These are phyloP conservation scores for Ophioninae sp. DNA, from an alignment of 2,888 invertebrate species.

Conservation along the genomic window DNA sequence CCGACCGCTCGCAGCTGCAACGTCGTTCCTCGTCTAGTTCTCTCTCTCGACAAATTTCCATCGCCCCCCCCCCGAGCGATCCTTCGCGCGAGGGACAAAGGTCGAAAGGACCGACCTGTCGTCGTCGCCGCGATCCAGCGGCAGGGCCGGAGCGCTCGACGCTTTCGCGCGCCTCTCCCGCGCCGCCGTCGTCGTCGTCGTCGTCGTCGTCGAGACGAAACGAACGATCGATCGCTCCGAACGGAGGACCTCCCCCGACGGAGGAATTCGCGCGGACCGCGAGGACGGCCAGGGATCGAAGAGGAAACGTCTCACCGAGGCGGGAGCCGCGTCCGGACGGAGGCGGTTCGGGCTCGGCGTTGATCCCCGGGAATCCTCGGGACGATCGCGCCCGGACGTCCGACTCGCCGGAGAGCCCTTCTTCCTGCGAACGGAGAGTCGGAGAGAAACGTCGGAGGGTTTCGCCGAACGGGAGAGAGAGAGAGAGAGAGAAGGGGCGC, in stretches of 20 bases:
- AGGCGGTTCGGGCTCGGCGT: conserved; percentile 75
- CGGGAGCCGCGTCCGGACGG: conserved; percentile 75
- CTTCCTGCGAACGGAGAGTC: conserved; percentile 52
- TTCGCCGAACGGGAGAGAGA: neutral
- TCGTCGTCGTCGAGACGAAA: neutral
- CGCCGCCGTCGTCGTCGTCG: conserved; percentile 71
- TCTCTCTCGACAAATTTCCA: no score
- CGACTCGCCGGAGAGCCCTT: conserved; percentile 66
- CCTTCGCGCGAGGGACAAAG: conserved; percentile 3
- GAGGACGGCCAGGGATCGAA: neutral
- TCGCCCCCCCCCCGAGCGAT: no score
- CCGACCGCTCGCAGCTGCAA: conserved; percentile 75
- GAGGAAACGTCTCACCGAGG: conserved; percentile 74
- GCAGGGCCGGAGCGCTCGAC: conserved; percentile 75
- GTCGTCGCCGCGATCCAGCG: conserved; percentile 74
- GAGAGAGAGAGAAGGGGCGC: neutral
- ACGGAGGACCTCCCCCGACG: no score
- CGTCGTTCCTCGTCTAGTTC: no score
- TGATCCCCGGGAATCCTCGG: conserved; percentile 75
- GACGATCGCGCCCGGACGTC: conserved; percentile 68
- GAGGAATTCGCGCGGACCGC: no score
- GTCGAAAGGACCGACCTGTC: conserved; percentile 72
- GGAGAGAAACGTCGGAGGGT: neutral
- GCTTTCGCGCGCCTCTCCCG: conserved; percentile 77
- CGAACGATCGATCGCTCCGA: neutral